Evolutionary conservation across 1,140 invertebrate genomes (phyloP).

Genomic region (Brachionus plicatilis): DNA sequence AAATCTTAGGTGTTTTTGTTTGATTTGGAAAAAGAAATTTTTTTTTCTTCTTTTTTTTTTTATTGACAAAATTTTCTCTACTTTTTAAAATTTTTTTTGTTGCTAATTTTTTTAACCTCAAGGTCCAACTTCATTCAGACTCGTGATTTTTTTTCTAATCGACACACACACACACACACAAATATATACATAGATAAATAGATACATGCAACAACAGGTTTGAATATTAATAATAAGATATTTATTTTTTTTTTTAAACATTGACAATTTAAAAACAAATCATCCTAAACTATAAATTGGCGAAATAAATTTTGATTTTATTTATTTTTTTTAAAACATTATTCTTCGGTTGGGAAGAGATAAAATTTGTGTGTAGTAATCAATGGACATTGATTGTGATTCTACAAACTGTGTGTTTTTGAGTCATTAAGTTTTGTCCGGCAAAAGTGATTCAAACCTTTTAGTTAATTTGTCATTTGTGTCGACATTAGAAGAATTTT

Average conservation of each 20-base stretch:
- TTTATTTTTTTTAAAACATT: not conserved
- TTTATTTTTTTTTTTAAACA: not conserved
- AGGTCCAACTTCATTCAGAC: constrained; percentile 25
- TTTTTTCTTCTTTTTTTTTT: not conserved
- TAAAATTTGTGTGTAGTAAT: not conserved
- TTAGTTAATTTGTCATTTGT: not conserved
- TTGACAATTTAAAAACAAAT: not conserved
- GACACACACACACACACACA: not conserved
- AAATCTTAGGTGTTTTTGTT: not conserved
- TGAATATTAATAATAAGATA: not conserved
- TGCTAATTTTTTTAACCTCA: not conserved
- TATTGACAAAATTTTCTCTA: constrained; percentile 18
- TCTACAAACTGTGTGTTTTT: not conserved
- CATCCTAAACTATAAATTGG: not conserved
- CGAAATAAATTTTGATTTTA: not conserved
- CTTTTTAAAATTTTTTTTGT: not conserved
- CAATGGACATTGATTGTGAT: not conserved
- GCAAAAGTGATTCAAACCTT: not conserved
- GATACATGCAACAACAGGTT: not conserved
- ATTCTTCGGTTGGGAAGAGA: not conserved
- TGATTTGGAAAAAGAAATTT: not conserved
- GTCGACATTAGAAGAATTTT: not conserved
- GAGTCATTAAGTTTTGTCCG: not conserved
- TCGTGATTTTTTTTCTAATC: constrained; percentile 25
- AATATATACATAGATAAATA: not conserved